Evolutionary conservation across 2,113 vertebrate genomes (phyloP).

Genomic region (Grammomys dolichurus): DNA sequence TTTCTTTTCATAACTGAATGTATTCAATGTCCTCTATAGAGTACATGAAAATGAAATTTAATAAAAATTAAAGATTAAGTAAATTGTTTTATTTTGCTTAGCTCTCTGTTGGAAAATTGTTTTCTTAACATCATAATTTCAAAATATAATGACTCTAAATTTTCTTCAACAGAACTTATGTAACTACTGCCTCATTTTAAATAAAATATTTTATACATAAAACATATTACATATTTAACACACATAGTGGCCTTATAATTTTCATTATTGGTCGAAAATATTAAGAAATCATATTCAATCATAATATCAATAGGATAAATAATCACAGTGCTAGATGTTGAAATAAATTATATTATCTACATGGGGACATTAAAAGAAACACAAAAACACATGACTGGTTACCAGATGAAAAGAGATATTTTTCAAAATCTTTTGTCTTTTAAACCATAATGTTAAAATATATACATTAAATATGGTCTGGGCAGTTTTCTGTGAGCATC

Average conservation of each 20-base stretch:
- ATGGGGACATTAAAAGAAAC: background rate
- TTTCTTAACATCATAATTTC: slow-evolving; percentile 35
- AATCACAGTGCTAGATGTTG: background rate
- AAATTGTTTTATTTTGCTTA: slow-evolving; percentile 60
- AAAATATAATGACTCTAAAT: slow-evolving; percentile 47
- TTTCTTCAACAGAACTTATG: slow-evolving; percentile 18
- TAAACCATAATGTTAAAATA: background rate
- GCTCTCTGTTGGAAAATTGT: slow-evolving; percentile 6
- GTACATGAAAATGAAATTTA: slow-evolving; percentile 45
- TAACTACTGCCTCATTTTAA: background rate
- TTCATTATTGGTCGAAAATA: background rate
- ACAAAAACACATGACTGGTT: background rate
- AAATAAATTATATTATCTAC: background rate
- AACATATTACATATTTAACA: slow-evolving; percentile 11
- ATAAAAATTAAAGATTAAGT: slow-evolving; percentile 11
- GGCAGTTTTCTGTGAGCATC: background rate
- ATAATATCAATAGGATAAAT: background rate
- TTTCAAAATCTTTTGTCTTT: background rate
- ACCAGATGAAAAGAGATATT: background rate
- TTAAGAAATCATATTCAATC: background rate
- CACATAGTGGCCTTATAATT: background rate
- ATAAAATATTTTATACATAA: slow-evolving; percentile 41
- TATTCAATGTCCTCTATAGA: background rate
- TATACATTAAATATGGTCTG: slow-evolving; percentile 2
- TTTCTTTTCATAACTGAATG: slow-evolving; percentile 26